Conservation (phyloP, 2,888 invertebrate species). For the Augiades crinisus region DNA sequence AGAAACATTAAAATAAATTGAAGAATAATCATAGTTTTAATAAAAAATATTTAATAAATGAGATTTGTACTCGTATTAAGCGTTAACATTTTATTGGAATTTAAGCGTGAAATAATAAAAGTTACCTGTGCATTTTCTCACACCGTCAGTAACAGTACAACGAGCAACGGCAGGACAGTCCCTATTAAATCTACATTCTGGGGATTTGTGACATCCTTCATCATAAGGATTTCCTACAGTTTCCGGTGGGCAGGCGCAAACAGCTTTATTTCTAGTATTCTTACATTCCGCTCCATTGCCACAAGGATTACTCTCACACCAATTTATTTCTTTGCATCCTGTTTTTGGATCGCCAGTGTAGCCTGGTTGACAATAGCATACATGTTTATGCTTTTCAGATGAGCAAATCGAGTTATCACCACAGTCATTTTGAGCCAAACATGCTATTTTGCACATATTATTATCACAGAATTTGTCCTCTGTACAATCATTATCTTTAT, state of each 20-base stretch:
- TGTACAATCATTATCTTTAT: slow-evolving; percentile 85
- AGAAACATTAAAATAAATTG: slow-evolving; percentile 24
- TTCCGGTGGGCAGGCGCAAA: slow-evolving; percentile 89
- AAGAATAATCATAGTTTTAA: background rate
- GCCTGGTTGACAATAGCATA: slow-evolving; percentile 91
- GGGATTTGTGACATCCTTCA: slow-evolving; percentile 90
- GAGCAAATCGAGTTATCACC: slow-evolving; percentile 93
- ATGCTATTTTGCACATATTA: slow-evolving; percentile 92
- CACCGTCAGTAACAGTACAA: slow-evolving; percentile 86
- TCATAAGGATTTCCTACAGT: slow-evolving; percentile 93
- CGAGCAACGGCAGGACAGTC: slow-evolving; percentile 92
- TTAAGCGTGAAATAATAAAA: too few relatives aligned
- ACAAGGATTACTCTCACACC: slow-evolving; percentile 89
- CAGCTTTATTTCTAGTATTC: slow-evolving; percentile 89
- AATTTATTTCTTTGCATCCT: slow-evolving; percentile 88
- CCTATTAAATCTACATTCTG: slow-evolving; percentile 88
- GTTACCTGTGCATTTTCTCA: slow-evolving; percentile 88
- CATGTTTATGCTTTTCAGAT: slow-evolving; percentile 89
- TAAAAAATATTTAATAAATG: background rate
- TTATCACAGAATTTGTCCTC: slow-evolving; percentile 92
- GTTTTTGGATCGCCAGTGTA: slow-evolving; percentile 89
- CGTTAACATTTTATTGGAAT: too few relatives aligned
- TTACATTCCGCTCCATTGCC: slow-evolving; percentile 90
- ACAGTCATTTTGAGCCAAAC: slow-evolving; percentile 91
- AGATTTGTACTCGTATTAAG: too few relatives aligned